Evolutionary conservation across 2,888 invertebrate genomes (phyloP).

Genomic region (Pseudococcus viburni): DNA sequence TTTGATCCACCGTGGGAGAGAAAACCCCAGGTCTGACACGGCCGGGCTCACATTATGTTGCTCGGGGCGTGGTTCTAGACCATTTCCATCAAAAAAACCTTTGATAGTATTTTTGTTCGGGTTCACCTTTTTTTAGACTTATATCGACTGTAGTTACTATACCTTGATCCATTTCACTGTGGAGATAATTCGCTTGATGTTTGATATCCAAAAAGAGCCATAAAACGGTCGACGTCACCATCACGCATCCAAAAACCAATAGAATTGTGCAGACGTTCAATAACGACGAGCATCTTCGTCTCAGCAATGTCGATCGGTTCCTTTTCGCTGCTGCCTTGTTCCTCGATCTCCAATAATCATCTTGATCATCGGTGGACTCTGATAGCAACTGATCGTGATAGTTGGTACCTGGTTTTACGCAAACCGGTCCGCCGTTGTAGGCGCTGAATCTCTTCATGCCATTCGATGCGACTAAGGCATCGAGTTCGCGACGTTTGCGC

Average conservation of each 20-base stretch:
- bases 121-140: too few relatives aligned
- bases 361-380: conserved; percentile 76
- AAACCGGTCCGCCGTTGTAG: conserved; percentile 69
- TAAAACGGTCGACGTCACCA: conserved; percentile 78
- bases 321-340: conserved; percentile 61
- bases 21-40: too few relatives aligned
- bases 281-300: conserved; percentile 72
- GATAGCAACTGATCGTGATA: conserved; percentile 77
- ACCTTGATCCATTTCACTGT: conserved; percentile 80
- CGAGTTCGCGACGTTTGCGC: conserved; percentile 83
- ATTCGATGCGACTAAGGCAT: conserved; percentile 76
- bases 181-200: conserved; percentile 77
- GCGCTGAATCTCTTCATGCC: conserved; percentile 66
- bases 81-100: too few relatives aligned
- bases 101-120: too few relatives aligned
- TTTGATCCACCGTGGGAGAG: too few relatives aligned
- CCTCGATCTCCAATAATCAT: conserved; percentile 71
- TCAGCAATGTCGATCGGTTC: conserved; percentile 71
- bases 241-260: conserved; percentile 77
- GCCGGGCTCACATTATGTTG: too few relatives aligned
- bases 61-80: too few relatives aligned
- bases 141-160: too few relatives aligned
- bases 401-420: conserved; percentile 68
- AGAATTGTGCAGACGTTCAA: conserved; percentile 76
- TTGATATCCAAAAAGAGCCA: conserved; percentile 81